A percentile compares a stretch with the other conserved stretches of the same genome.
Conservation (phyloP, 2,888 invertebrate genomes). For the Dyspetes luteomarginatus region DNA sequence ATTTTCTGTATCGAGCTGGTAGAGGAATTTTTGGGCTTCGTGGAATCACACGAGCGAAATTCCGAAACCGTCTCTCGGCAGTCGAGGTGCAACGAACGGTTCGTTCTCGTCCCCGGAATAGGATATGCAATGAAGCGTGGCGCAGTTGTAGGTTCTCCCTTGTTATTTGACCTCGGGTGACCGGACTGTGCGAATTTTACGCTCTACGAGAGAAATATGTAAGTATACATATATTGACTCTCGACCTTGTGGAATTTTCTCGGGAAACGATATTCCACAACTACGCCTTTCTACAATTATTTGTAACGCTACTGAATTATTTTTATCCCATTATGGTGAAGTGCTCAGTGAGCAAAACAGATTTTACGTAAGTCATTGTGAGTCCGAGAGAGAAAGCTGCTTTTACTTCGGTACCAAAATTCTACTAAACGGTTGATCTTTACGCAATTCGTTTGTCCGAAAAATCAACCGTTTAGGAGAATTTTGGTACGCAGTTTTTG, state of each 20-base stretch:
- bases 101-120: slow-evolving; percentile 4
- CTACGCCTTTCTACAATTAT: slow-evolving; percentile 13
- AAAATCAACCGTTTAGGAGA: too few relatives aligned
- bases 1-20: neutral
- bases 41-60: slow-evolving; percentile 24
- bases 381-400: too few relatives aligned
- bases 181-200: slow-evolving; percentile 20
- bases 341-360: too few relatives aligned
- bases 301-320: too few relatives aligned
- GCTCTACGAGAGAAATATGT: slow-evolving; percentile 4
- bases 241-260: slow-evolving; percentile 4
- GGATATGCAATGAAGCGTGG: slow-evolving; percentile 4
- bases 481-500: too few relatives aligned
- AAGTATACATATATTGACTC: slow-evolving; percentile 5
- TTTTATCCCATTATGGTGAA: too few relatives aligned
- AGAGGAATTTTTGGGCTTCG: neutral
- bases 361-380: too few relatives aligned
- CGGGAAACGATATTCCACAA: slow-evolving; percentile 4
- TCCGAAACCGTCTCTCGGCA: neutral
- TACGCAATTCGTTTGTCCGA: too few relatives aligned
- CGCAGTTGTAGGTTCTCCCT: neutral
- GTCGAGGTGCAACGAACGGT: slow-evolving; percentile 44
- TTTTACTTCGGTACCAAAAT: too few relatives aligned
- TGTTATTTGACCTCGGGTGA: slow-evolving; percentile 38
- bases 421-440: too few relatives aligned